Evolutionary conservation across 1,140 invertebrate species (phyloP), one percentile per base, ranked within the genome.

Genomic region (Manduca sexta): DNA sequence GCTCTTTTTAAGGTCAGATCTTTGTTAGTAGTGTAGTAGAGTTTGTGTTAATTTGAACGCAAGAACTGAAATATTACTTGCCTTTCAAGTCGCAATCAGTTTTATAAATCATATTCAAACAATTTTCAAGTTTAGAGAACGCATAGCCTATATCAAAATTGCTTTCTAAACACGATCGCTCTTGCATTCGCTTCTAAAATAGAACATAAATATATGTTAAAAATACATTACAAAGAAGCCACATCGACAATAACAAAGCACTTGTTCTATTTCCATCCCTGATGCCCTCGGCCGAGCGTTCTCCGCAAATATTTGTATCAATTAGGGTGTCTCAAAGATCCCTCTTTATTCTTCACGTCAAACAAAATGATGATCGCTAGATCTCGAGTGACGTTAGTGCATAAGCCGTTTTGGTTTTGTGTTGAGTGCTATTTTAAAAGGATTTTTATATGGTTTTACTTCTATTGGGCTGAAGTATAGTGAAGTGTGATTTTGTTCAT

Each of bases 231-330:
- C 17, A 16, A 7, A 29, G 0, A 45, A 29, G 29, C 7, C n/a
- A 29, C 21, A 46, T 38, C 18, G 34, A 29, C 12, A 38, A 26
- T 46, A 26, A 18, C 12, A 30, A 15, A n/a, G n/a, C 30, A 45
- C 31, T 35, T 18, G 8, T 35, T 35, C 34, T 37, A 43, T 39
- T n/a, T 38, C 7, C 26, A 44, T 16, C 54, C 29, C 49, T 44
- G n/a, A 1, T 11, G 11, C 52, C 56, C 52, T 52, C 45, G 29
- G 37, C 38, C 53, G 56, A 61, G 48, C 52, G 60, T 53, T 57
- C 60, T 62, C 51, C 45, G 61, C 72, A 77, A 80, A 80, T 80
- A 77, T 80, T 80, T 74, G 76, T 77, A 74, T 76, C 74, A 80
- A 80, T 80, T 75, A 80, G 70, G 41, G 38, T 57, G 60, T 57